Conservation (phyloP, 2,888 invertebrate genomes). For the Rutpela maculata region DNA sequence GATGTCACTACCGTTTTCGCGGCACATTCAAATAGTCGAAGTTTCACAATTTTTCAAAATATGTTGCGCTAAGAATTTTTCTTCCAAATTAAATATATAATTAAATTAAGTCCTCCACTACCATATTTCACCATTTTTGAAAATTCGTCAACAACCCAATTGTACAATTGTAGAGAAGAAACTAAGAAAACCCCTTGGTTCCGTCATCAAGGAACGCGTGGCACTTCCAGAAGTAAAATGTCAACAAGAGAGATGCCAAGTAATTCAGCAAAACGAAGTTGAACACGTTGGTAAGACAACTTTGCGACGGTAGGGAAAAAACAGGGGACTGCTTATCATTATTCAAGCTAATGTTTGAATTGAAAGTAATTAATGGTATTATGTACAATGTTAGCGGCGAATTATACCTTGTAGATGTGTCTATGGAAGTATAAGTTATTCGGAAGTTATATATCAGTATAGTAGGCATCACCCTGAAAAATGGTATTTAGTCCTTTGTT, state of each 20-base stretch:
- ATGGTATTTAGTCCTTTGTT: conserved; percentile 20
- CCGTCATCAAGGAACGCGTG: conserved; percentile 13
- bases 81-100: too few relatives aligned
- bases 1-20: too few relatives aligned
- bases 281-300: conserved; percentile 13
- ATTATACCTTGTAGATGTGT: conserved; percentile 26
- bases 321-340: background rate
- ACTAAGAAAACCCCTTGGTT: conserved; percentile 23
- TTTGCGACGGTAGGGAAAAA: conserved; percentile 9
- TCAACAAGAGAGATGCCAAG: conserved; percentile 7
- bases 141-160: too few relatives aligned
- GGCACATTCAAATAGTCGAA: too few relatives aligned
- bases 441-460: conserved; percentile 16
- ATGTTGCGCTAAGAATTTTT: too few relatives aligned
- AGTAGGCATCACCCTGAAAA: conserved; percentile 4
- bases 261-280: conserved; percentile 13
- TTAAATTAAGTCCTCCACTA: too few relatives aligned
- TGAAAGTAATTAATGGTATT: conserved; percentile 19
- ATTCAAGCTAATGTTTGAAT: conserved; percentile 22
- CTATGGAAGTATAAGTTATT: conserved; percentile 16
- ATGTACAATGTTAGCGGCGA: conserved; percentile 11
- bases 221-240: conserved; percentile 15
- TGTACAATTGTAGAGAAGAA: too few relatives aligned
- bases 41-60: too few relatives aligned
- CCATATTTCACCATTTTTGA: too few relatives aligned